Evolutionary conservation across 2,797 vertebrate species (phyloP).

Genomic region (Molossus alvarezi): DNA sequence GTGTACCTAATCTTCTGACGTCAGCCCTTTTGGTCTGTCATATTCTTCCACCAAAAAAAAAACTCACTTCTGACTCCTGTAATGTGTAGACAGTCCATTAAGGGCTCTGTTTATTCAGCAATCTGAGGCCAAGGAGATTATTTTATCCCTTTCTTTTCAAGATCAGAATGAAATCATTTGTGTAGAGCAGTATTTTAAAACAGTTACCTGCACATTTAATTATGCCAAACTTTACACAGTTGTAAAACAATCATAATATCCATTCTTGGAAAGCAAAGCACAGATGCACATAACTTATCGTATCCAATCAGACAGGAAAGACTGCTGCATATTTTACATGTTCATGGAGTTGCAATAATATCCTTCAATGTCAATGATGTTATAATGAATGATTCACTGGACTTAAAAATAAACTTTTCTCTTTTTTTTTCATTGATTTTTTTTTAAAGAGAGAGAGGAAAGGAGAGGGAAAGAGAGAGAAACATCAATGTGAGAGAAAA

Average conservation of each 20-base stretch:
- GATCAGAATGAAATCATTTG: slow-evolving; percentile 27
- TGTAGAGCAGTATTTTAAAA: slow-evolving; percentile 43
- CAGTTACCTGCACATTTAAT: neutral
- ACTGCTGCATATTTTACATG: slow-evolving; percentile 30
- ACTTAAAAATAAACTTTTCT: neutral
- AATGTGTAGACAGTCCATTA: neutral
- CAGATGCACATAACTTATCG: neutral
- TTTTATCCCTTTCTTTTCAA: neutral
- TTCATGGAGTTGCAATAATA: neutral
- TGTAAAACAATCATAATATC: slow-evolving; percentile 54
- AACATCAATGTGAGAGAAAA: no score
- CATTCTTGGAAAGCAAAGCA: slow-evolving; percentile 55
- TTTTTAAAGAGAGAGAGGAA: no score
- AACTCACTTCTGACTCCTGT: slow-evolving; percentile 23
- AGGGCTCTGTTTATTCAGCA: neutral
- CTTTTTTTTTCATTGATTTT: no score
- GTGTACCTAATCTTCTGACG: neutral
- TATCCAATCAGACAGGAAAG: neutral
- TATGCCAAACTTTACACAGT: slow-evolving; percentile 25
- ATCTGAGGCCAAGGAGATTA: neutral
- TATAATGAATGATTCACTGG: neutral
- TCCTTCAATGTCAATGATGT: neutral
- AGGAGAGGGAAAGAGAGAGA: no score
- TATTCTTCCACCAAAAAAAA: neutral
- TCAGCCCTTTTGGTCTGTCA: neutral